Conservation (phyloP, 1,140 invertebrate species). For the Phocides pigmalion region DNA sequence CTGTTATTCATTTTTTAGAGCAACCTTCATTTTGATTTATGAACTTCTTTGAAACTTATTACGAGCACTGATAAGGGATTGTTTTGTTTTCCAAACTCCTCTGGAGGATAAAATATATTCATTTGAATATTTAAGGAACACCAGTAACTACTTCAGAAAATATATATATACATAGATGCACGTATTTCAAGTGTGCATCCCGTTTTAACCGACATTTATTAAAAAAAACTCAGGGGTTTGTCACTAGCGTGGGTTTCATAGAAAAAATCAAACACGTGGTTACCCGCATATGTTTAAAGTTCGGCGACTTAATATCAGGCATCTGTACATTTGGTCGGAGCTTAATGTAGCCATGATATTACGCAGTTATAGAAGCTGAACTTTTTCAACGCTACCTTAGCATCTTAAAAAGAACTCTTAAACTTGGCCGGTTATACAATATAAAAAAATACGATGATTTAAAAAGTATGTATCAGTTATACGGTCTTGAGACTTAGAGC, state of each 20-base stretch:
- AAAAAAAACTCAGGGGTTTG: conserved; percentile 46
- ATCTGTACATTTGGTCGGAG: conserved; percentile 47
- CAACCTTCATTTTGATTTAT: neutral
- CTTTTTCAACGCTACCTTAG: neutral
- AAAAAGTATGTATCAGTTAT: conserved; percentile 31
- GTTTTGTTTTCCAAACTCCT: no score
- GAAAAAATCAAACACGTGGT: conserved; percentile 63
- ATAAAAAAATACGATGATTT: conserved; percentile 43
- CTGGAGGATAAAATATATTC: no score
- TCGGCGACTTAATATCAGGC: conserved; percentile 50
- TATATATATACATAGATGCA: no score
- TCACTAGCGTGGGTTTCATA: conserved; percentile 28
- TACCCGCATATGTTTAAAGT: conserved; percentile 63
- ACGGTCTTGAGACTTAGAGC: conserved; percentile 35
- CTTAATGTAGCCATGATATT: conserved; percentile 32
- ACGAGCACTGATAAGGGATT: no score
- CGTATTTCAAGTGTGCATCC: conserved; percentile 5
- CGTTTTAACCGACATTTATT: conserved; percentile 25
- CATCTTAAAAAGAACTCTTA: conserved; percentile 25
- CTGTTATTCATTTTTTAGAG: neutral
- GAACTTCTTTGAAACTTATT: neutral
- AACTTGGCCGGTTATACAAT: conserved; percentile 44
- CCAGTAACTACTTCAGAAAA: no score
- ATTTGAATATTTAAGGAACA: no score
- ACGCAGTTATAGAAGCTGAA: conserved; percentile 17